Conservation (phyloP, 2,113 vertebrate genomes). For the Halcyon malimbica region DNA sequence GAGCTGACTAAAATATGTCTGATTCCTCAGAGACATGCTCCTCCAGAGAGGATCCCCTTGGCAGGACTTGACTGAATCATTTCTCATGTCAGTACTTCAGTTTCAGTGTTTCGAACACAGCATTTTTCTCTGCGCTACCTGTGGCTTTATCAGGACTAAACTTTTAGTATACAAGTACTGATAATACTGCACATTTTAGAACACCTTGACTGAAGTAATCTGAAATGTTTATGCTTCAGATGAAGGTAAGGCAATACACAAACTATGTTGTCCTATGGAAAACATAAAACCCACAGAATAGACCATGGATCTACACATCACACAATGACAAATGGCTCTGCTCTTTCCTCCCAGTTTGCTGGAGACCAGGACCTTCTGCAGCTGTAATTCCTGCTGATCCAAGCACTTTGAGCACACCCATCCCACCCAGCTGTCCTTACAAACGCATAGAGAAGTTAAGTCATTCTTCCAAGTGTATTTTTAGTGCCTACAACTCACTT, state of each 20-base stretch:
- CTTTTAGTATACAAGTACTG: neutral
- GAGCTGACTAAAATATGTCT: neutral
- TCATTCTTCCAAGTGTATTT: neutral
- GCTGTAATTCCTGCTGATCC: neutral
- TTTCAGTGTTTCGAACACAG: neutral
- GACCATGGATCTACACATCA: neutral
- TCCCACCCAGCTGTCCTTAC: neutral
- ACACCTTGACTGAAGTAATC: neutral
- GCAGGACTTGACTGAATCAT: neutral
- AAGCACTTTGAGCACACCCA: neutral
- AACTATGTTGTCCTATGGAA: neutral
- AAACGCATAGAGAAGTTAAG: neutral
- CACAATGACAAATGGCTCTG: no score
- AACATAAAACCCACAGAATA: rapidly evolving
- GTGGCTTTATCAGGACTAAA: neutral
- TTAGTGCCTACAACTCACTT: neutral
- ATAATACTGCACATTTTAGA: rapidly evolving
- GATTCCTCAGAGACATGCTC: neutral
- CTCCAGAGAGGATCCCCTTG: neutral
- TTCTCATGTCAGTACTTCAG: neutral
- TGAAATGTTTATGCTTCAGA: neutral
- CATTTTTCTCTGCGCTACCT: neutral
- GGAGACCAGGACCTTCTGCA: neutral
- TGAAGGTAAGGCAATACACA: neutral
- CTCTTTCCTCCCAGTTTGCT: no score